Conservation (phyloP, 37 sponge, comb jelly and placozoan genomes). For the Lycopodina hypogea region DNA sequence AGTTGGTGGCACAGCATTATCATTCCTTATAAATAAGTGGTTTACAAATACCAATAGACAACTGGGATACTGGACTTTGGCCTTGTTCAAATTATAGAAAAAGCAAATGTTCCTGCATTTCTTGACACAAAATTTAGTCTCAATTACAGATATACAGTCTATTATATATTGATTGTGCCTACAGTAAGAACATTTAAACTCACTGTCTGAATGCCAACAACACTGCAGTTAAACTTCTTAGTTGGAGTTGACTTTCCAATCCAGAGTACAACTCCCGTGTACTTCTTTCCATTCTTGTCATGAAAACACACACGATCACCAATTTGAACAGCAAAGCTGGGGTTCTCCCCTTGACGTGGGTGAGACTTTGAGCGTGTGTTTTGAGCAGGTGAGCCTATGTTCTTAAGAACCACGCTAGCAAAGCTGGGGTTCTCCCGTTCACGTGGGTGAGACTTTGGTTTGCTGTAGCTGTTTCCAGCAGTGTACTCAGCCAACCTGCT, state of each 20-base stretch:
- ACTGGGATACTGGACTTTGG: no score
- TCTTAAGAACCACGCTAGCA: neutral
- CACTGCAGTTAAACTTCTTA: neutral
- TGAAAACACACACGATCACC: constrained; percentile 30
- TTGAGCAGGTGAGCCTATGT: neutral
- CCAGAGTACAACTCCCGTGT: constrained; percentile 51
- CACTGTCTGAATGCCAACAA: constrained; percentile 62
- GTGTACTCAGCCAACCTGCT: no score
- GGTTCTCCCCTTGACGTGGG: constrained; percentile 11
- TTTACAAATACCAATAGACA: no score
- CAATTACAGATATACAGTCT: no score
- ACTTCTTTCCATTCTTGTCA: neutral
- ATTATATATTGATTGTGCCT: neutral
- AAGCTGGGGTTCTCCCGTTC: neutral
- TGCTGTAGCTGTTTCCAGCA: neutral
- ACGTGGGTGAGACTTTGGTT: neutral
- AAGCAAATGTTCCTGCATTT: no score
- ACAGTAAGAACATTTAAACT: neutral
- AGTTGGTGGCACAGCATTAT: no score
- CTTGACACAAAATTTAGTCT: no score
- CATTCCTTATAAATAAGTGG: no score
- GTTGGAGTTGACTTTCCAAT: constrained; percentile 2
- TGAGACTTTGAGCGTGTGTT: neutral
- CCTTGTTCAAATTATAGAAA: no score
- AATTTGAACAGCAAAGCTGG: neutral